phyloP scores from a whole-genome alignment of 2,113 vertebrate species.

The Seriola aureovittata region DNA sequence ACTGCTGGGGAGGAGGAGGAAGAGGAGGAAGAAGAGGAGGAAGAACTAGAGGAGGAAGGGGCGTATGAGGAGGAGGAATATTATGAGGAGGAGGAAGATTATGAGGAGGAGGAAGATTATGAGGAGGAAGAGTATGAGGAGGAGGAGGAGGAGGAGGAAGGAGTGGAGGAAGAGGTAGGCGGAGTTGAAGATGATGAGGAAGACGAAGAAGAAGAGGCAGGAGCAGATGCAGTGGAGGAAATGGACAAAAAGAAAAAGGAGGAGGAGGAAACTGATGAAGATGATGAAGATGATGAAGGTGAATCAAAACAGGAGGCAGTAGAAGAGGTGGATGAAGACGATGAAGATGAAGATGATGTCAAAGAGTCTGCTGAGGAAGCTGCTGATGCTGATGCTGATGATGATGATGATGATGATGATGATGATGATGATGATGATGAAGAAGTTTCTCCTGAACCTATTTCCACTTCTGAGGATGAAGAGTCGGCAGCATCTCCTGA shows the following conservation, averaged over 20 bases:
- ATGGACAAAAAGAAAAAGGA: background rate
- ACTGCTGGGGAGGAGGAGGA: background rate
- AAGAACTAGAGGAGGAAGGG: conserved; percentile 15
- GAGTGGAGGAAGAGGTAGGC: background rate
- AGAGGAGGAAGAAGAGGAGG: conserved; percentile 26
- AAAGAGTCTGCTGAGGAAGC: background rate
- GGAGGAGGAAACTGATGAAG: conserved; percentile 12
- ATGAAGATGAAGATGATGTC: conserved; percentile 26
- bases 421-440: conserved; percentile 48
- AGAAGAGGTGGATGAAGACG: conserved; percentile 6
- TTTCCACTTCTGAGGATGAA: conserved; percentile 63
- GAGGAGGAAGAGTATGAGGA: conserved; percentile 14
- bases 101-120: conserved; percentile 18
- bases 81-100: conserved; percentile 20
- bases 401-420: conserved; percentile 21
- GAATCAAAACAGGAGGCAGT: background rate
- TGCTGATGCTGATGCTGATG: conserved; percentile 1
- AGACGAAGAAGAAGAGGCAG: background rate
- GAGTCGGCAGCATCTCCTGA: conserved; percentile 35
- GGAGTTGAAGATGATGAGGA: background rate
- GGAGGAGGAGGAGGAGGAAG: conserved; percentile 10
- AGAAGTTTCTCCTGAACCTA: conserved; percentile 61
- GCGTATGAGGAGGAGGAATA: conserved; percentile 7
- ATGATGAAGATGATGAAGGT: conserved; percentile 22
- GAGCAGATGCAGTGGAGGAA: background rate